These are phyloP conservation scores for Heteromormyrus szaboi DNA, from an alignment of 2,797 vertebrate species.

Conservation along the genomic window DNA sequence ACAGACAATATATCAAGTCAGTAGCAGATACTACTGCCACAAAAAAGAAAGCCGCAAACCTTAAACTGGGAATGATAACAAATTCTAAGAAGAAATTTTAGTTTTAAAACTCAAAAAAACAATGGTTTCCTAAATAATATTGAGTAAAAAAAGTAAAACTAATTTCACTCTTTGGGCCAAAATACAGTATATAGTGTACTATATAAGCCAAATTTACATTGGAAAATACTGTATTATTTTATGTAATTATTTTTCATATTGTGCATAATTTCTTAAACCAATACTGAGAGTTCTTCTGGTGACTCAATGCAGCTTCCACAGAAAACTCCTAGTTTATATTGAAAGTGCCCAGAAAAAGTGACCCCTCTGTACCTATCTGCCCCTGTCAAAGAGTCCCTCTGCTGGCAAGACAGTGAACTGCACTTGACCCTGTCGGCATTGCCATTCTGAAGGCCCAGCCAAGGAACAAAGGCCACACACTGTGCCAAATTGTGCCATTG, in stretches of 20 bases:
- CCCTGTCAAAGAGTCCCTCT: slow-evolving; percentile 47
- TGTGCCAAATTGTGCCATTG: slow-evolving; percentile 49
- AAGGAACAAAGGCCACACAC: slow-evolving; percentile 55
- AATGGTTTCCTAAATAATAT: background rate
- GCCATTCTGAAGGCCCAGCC: slow-evolving; percentile 40
- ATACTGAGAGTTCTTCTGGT: background rate
- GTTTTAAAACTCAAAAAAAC: background rate
- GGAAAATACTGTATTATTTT: background rate
- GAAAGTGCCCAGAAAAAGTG: slow-evolving; percentile 7
- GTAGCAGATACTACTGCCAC: background rate
- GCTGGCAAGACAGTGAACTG: slow-evolving; percentile 45
- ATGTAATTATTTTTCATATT: background rate
- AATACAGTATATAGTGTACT: background rate
- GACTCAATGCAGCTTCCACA: background rate
- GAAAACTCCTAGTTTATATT: background rate
- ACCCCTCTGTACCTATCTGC: background rate
- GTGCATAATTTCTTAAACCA: background rate
- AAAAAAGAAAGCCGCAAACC: background rate
- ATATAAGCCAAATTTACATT: background rate
- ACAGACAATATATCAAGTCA: background rate
- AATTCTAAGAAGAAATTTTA: background rate
- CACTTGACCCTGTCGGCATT: slow-evolving; percentile 47
- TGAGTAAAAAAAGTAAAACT: background rate
- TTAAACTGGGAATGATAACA: background rate
- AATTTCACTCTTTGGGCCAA: background rate